These are phyloP conservation scores for Crotalus tigris DNA, from an alignment of 2,113 vertebrate species.

Conservation along the genomic window DNA sequence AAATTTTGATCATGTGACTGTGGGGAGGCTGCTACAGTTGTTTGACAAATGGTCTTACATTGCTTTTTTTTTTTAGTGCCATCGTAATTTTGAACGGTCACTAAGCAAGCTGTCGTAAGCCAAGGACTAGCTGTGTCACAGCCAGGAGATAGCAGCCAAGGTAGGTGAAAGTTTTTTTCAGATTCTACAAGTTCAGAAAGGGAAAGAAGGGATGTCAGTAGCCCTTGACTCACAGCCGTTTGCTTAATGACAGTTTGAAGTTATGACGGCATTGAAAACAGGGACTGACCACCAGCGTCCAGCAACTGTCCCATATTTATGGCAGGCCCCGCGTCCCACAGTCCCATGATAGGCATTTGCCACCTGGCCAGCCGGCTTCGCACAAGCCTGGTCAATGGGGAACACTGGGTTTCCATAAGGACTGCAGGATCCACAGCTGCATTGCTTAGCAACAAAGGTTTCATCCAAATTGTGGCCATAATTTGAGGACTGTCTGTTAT, in stretches of 20 bases:
- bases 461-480: not conserved
- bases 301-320: not conserved
- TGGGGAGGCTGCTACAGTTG: fast-evolving
- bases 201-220: not conserved
- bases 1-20: not conserved
- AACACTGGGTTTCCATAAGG: not conserved
- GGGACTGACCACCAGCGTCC: no score
- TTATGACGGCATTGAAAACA: not conserved
- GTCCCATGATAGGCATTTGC: not conserved
- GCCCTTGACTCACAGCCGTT: not conserved
- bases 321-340: not conserved
- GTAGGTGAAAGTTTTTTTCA: not conserved
- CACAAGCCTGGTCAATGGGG: not conserved
- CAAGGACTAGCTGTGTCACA: not conserved
- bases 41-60: not conserved
- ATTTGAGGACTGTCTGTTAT: not conserved
- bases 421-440: not conserved
- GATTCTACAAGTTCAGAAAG: not conserved
- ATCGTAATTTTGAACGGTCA: not conserved
- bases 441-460: not conserved
- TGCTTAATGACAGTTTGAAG: not conserved
- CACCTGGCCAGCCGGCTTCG: not conserved
- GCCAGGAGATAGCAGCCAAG: no score
- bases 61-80: not conserved
- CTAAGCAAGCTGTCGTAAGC: not conserved